Evolutionary conservation across 2,797 vertebrate species (phyloP).

Genomic region (Pseudomugil tenellus): DNA sequence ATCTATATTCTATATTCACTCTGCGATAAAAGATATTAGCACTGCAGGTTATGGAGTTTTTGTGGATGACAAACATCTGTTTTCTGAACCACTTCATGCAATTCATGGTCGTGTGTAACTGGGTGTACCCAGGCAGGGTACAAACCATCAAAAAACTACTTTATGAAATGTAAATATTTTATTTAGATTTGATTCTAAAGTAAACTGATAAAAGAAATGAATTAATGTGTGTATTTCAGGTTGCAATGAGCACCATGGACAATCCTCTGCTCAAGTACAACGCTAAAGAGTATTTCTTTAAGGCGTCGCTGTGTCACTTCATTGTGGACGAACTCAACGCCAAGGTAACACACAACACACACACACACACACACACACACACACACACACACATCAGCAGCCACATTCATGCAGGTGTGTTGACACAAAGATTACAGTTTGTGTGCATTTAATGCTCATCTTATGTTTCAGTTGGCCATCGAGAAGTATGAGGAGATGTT

Average conservation of each 20-base stretch:
- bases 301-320: slow-evolving; percentile 92
- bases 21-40: too few relatives aligned
- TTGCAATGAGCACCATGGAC: slow-evolving; percentile 92
- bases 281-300: slow-evolving; percentile 95
- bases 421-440: neutral
- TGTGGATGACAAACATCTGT: too few relatives aligned
- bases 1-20: too few relatives aligned
- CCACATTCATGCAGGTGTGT: too few relatives aligned
- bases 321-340: slow-evolving; percentile 93
- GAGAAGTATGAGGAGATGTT: slow-evolving; percentile 97
- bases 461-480: slow-evolving; percentile 86
- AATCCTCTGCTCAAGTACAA: slow-evolving; percentile 93
- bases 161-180: too few relatives aligned
- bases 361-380: slow-evolving; percentile 1
- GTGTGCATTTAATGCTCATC: neutral
- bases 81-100: too few relatives aligned
- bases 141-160: too few relatives aligned
- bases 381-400: fast-evolving
- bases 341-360: slow-evolving; percentile 80
- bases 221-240: slow-evolving; percentile 75
- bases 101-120: too few relatives aligned
- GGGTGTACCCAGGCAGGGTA: too few relatives aligned
- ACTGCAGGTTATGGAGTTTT: too few relatives aligned
- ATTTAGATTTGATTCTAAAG: neutral
- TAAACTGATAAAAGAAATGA: neutral